These are phyloP conservation scores for Heliconius congener DNA, from an alignment of 1,140 invertebrate species.

Conservation along the genomic window DNA sequence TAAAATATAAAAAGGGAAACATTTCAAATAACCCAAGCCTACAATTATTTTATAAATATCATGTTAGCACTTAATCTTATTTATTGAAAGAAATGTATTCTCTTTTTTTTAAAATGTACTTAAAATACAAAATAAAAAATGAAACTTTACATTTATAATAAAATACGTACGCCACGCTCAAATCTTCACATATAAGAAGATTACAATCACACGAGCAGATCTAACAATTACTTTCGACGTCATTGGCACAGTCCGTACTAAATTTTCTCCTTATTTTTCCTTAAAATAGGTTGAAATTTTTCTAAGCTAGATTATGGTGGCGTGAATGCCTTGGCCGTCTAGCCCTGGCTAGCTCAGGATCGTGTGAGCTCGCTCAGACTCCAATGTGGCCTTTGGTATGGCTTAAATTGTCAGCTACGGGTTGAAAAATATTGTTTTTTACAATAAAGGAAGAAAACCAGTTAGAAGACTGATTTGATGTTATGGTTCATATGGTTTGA, in stretches of 20 bases:
- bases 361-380: conserved; percentile 40
- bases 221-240: conserved; percentile 4
- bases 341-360: conserved; percentile 49
- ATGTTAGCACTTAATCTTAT: too few relatives aligned
- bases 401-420: conserved; percentile 23
- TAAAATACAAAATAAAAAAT: too few relatives aligned
- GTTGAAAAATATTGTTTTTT: background rate
- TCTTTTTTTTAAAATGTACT: too few relatives aligned
- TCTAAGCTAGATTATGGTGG: conserved; percentile 54
- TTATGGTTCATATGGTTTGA: too few relatives aligned
- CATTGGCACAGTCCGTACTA: conserved; percentile 3
- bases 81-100: too few relatives aligned
- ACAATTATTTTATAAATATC: too few relatives aligned
- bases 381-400: conserved; percentile 14
- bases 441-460: background rate
- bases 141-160: too few relatives aligned
- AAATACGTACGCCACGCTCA: background rate
- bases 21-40: background rate
- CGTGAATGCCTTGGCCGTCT: conserved; percentile 42
- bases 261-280: conserved; percentile 4
- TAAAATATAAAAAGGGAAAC: too few relatives aligned
- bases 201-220: background rate
- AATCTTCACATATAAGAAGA: background rate
- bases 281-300: conserved; percentile 48
- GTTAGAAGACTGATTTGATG: background rate